Evolutionary conservation across 1,140 invertebrate genomes (phyloP), one percentile per base, ranked within the genome.

Genomic region (Philotrypesis tridentata): DNA sequence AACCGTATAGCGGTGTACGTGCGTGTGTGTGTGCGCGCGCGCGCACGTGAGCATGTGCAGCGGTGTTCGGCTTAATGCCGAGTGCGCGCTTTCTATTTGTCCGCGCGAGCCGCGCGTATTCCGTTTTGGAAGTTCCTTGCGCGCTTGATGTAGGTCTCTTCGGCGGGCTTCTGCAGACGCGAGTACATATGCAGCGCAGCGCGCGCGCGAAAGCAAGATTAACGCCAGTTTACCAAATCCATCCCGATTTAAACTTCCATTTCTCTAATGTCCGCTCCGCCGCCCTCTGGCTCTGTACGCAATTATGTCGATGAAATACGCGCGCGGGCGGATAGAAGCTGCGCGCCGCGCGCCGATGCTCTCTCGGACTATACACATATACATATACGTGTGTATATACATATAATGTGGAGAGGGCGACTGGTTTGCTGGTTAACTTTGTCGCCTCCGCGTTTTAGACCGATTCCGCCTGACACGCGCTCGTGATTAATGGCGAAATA

Each of bases 1-100:
- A 89, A 89, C 88, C 87, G 84, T 89, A 88, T 37, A 80, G 85
- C 73, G 85, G 82, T 89, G 88, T 87, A 84, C n/a, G 82, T n/a
- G n/a, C n/a, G n/a, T n/a, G n/a, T n/a, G n/a, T n/a, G n/a, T n/a
- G n/a, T n/a, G n/a, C n/a, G n/a, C n/a, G n/a, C n/a, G n/a, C n/a
- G n/a, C n/a, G n/a, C n/a, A n/a, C n/a, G n/a, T n/a, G n/a, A n/a
- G n/a, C n/a, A n/a, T n/a, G n/a, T n/a, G n/a, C n/a, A n/a, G n/a
- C n/a, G 85, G 82, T 89, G 88, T 87, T 85, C 33, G 82, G 86
- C 85, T 87, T 87, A 85, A 81, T 86, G 87, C 83, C 86, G 86
- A 65, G 23, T 63, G 70, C 85, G 70, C 85, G 82, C 83, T 88
- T 86, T 89, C 86, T 87, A 48, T 55, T 72, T 60, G 43, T 25